A percentile compares a stretch with the other conserved stretches of the same genome.
phyloP scores from a whole-genome alignment of 2,113 vertebrate species.

The Solenodon paradoxus region DNA sequence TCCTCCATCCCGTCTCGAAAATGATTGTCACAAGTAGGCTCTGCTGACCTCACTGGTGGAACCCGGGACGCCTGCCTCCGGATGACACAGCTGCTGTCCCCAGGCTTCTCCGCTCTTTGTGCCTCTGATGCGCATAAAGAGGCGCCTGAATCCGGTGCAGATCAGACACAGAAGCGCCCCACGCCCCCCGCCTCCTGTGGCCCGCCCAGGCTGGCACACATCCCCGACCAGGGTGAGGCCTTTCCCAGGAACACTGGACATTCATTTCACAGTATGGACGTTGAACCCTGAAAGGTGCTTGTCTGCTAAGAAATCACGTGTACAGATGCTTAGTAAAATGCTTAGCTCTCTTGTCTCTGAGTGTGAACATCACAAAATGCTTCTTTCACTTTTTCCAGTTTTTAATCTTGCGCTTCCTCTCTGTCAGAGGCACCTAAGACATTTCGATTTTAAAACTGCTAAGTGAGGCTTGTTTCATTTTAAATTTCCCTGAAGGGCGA shows the following conservation, averaged over 20 bases:
- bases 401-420: neutral
- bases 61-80: no score
- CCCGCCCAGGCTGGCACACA: no score
- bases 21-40: neutral
- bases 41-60: neutral
- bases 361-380: neutral
- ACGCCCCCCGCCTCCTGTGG: no score
- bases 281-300: no score
- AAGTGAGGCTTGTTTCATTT: neutral
- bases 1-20: neutral
- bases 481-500: neutral
- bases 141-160: no score
- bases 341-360: neutral
- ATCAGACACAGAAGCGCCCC: no score
- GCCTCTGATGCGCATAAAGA: no score
- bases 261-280: no score
- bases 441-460: neutral
- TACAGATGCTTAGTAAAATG: accelerated
- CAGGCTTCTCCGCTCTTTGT: no score
- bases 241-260: neutral
- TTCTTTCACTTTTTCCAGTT: neutral
- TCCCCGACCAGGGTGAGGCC: neutral
- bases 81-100: no score
- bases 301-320: neutral
- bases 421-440: neutral